Evolutionary conservation across 2,888 invertebrate species (phyloP), one percentile per base, ranked within the genome.

Genomic region (Zhuqinia jingwanae): DNA sequence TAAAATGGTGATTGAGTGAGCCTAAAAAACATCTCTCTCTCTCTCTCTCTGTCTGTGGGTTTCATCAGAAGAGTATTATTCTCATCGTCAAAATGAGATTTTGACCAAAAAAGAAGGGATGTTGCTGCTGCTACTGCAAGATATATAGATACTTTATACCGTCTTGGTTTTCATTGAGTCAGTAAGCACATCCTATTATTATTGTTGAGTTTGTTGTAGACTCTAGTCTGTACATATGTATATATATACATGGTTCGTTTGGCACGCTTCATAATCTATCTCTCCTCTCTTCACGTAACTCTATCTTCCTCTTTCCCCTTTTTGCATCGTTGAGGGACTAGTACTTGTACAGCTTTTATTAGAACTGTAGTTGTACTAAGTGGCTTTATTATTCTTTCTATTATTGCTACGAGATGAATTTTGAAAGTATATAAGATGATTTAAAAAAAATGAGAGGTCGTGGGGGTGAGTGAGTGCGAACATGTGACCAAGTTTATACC

Each of bases 31-130:
- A n/a, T n/a, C n/a, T n/a, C n/a, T n/a, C n/a, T n/a, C n/a, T n/a
- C n/a, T n/a, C n/a, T n/a, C n/a, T 63, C 68, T 80, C 79, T 68
- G 53, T 80, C 68, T 50, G 73, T 27, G 73, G 79, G 79, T 65
- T 63, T 79, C 63, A 80, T 68, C 68, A 68, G 27, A 45, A 65
- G 68, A 47, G 79, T n/a, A n/a, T n/a, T n/a, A n/a, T n/a, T n/a
- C n/a, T n/a, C 53, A 68, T 36, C 63, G 50, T 79, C 65, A 53
- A 80, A 80, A 80, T 80, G 79, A 68, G 65, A 80, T 80, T n/a
- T 80, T 80, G 79, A 80, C 53, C 79, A 50, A 60, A 63, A 45
- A 58, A 63, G 73, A 15, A 56, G 56, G 75, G 56, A 17, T n/a
- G n/a, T 63, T n/a, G n/a, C n/a, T n/a, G n/a, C n/a, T n/a, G n/a